Percentiles rank a stretch among this genome's conserved stretches.
phyloP scores from a whole-genome alignment of 2,113 vertebrate species.

The Scatophagus argus region DNA sequence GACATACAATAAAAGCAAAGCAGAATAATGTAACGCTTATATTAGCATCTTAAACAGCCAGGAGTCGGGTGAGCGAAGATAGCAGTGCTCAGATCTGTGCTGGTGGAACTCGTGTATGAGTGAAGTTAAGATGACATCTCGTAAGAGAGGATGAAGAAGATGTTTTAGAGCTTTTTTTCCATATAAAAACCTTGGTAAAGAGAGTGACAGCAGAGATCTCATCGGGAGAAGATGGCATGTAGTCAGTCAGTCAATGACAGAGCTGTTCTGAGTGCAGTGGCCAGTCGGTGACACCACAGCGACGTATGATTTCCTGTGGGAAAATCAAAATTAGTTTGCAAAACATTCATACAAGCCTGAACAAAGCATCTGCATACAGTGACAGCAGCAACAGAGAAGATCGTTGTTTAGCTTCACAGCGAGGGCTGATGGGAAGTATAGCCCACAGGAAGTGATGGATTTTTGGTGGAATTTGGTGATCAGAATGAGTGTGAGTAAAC shows the following conservation, averaged over 20 bases:
- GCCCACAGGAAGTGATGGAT: slow-evolving; percentile 22
- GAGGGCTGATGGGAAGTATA: not conserved
- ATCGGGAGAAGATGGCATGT: slow-evolving; percentile 9
- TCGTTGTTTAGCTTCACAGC: not conserved
- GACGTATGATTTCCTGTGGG: slow-evolving; percentile 36
- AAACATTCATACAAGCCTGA: slow-evolving; percentile 1
- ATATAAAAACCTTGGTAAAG: not conserved
- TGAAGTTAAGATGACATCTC: slow-evolving; percentile 19
- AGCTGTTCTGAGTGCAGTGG: slow-evolving; percentile 13
- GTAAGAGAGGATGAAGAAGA: slow-evolving; percentile 9
- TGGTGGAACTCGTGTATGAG: slow-evolving; percentile 16
- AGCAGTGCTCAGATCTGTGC: slow-evolving; percentile 19
- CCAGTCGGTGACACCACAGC: not conserved
- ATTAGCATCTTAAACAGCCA: slow-evolving; percentile 42
- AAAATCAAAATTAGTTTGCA: slow-evolving; percentile 15
- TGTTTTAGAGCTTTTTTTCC: not conserved
- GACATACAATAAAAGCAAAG: slow-evolving; percentile 38
- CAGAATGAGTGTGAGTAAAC: too few species aligned
- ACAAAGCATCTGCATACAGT: slow-evolving; percentile 34
- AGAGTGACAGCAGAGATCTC: not conserved
- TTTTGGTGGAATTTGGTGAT: too few species aligned
- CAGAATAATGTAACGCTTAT: slow-evolving; percentile 30
- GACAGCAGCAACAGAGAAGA: not conserved
- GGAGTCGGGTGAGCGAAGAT: not conserved
- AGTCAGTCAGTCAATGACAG: slow-evolving; percentile 37